These are phyloP conservation scores for Leuciscus waleckii DNA, from an alignment of 2,797 vertebrate genomes.

Conservation along the genomic window DNA sequence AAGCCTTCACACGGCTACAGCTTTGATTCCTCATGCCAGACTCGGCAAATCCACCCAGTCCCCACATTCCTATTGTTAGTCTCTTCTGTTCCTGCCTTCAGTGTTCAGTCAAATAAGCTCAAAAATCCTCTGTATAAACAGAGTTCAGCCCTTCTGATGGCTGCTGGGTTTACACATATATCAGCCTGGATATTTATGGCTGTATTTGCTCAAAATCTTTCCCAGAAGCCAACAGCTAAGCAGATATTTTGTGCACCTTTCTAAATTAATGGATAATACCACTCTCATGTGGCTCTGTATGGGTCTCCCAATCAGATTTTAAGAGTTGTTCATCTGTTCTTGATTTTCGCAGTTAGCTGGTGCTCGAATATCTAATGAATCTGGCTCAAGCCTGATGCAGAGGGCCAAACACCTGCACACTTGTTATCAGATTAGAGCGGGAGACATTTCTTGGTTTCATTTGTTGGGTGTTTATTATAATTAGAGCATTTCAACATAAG, in stretches of 20 bases:
- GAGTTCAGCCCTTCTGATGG: conserved; percentile 40
- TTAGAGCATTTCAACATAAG: not conserved
- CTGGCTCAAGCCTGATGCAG: not conserved
- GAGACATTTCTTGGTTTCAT: not conserved
- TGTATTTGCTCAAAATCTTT: conserved; percentile 2
- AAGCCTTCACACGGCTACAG: conserved; percentile 72
- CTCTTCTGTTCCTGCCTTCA: conserved; percentile 52
- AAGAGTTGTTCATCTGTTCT: not conserved
- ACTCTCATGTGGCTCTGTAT: not conserved
- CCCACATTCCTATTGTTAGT: conserved; percentile 73
- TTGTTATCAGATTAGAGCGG: not conserved
- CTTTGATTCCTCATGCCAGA: conserved; percentile 74
- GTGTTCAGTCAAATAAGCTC: conserved; percentile 53
- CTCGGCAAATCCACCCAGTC: conserved; percentile 63
- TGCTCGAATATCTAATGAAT: not conserved
- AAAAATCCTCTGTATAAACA: conserved; percentile 58
- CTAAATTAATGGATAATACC: not conserved
- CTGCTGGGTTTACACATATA: conserved; percentile 56
- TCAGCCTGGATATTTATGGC: conserved; percentile 39
- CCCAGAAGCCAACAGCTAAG: not conserved
- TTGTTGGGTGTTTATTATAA: conserved; percentile 9
- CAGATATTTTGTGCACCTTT: not conserved
- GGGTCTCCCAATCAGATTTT: not conserved
- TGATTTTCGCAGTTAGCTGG: conserved; percentile 7
- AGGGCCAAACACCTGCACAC: not conserved